Base-by-base conservation (phyloP, 2,113 vertebrate genomes). In the Elanus axillaris region DNA sequence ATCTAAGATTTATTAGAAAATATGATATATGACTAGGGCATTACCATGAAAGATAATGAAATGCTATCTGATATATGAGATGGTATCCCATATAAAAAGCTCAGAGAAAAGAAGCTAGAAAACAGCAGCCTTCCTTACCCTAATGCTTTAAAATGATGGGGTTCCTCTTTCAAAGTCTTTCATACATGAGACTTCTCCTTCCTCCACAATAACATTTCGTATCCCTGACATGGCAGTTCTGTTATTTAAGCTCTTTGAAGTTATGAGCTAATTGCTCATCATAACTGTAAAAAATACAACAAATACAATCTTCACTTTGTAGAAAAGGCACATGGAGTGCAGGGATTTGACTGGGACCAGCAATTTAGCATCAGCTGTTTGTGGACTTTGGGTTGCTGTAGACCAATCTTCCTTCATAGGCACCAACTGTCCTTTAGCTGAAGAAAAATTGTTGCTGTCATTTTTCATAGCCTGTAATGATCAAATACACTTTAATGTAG, bases 1-100 rank as follows among this genome's bases (percentile, higher is more conserved):
- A 97, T 75, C 64, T 93, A 84, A 92, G 93, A 81, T 86, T 96
- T 97, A 96, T 96, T 96, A 90, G 91, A 94, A 96, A 96, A 80
- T 21, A 63, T 83, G 60, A 88, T 93, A 36, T n/a, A 93, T 56
- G 89, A 66, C 62, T 75, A 3, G 3, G 91, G 22, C 66, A 91
- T 91, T 94, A 86, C 58, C n/a, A 71, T 92, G 75, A 92, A 89
- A 96, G 62, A 88, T 94, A 93, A 96, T 93, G 77, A 95, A 97
- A 95, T 53, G n/a, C 26, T 80, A 47, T 86, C 52, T 91, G 91
- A 88, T 95, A 59, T 53, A 78, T 40, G 66, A 93, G 78, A 82
- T 36, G 52, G 38, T 59, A 52, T 74, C 40, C 60, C 43, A 21
- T 50, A 67, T 68, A 71, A 95, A 95, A 93, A 14, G 8, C 83